Evolutionary conservation across 2,888 invertebrate genomes (phyloP).

Genomic region (Liposcelis brunnea): DNA sequence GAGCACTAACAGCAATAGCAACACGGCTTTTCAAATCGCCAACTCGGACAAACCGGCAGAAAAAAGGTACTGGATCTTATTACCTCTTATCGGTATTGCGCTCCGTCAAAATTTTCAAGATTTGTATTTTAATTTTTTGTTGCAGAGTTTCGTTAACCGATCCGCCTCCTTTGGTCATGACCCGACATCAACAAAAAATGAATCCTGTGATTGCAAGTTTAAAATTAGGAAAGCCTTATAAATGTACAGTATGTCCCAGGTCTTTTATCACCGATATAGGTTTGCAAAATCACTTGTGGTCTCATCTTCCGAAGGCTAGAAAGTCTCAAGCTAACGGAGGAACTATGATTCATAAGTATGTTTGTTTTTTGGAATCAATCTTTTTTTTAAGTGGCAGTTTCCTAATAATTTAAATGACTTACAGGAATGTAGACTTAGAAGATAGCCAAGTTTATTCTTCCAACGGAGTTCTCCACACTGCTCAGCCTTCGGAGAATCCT

Average conservation of each 20-base stretch:
- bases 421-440: constrained; percentile 5
- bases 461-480: constrained; percentile 22
- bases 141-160: background rate
- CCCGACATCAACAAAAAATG: background rate
- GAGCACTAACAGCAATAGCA: background rate
- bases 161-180: constrained; percentile 2
- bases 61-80: background rate
- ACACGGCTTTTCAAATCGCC: background rate
- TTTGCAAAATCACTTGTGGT: constrained; percentile 43
- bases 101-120: constrained; percentile 4
- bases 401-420: background rate
- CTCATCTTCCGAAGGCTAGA: constrained; percentile 31
- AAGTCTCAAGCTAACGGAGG: constrained; percentile 22
- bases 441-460: constrained; percentile 21
- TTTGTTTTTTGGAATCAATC: background rate
- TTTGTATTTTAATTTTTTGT: background rate
- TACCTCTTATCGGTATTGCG: too few relatives aligned
- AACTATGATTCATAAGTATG: constrained; percentile 19
- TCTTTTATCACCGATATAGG: constrained; percentile 39
- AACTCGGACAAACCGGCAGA: background rate
- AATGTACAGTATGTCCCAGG: constrained; percentile 34
- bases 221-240: constrained; percentile 29
- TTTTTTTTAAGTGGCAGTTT: background rate
- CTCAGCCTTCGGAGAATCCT: constrained; percentile 5
- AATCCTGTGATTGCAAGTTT: constrained; percentile 5